Evolutionary conservation across 2,797 vertebrate species (phyloP).

Genomic region (Epinephelus awoara): DNA sequence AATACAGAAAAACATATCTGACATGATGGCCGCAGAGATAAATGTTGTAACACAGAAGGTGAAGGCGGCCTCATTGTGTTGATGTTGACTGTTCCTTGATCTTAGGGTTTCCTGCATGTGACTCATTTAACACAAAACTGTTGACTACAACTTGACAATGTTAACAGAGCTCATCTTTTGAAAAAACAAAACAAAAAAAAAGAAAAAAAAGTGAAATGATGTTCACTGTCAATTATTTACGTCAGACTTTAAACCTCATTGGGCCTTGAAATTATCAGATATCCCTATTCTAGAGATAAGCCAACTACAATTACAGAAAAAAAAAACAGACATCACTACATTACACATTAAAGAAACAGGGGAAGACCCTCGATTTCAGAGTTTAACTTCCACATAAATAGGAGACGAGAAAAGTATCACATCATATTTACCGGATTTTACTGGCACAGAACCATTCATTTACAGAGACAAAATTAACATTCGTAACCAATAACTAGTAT

Average conservation of each 20-base stretch:
- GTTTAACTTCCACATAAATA: background rate
- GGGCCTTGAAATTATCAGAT: background rate
- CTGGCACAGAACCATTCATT: background rate
- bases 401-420: background rate
- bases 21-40: background rate
- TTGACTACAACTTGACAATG: background rate
- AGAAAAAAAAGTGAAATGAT: background rate
- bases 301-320: background rate
- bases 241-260: background rate
- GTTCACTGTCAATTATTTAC: background rate
- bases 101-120: too few relatives aligned
- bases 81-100: too few relatives aligned
- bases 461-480: background rate
- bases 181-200: too few relatives aligned
- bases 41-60: background rate
- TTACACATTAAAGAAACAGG: background rate
- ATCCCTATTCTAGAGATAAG: background rate
- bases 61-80: background rate
- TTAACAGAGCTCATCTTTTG: background rate
- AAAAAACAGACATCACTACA: background rate
- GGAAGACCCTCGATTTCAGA: background rate
- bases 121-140: too few relatives aligned
- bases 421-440: background rate
- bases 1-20: background rate
- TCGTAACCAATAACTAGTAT: background rate